These are phyloP conservation scores for Leptura quadrifasciata DNA, from an alignment of 2,888 invertebrate species.

Conservation along the genomic window DNA sequence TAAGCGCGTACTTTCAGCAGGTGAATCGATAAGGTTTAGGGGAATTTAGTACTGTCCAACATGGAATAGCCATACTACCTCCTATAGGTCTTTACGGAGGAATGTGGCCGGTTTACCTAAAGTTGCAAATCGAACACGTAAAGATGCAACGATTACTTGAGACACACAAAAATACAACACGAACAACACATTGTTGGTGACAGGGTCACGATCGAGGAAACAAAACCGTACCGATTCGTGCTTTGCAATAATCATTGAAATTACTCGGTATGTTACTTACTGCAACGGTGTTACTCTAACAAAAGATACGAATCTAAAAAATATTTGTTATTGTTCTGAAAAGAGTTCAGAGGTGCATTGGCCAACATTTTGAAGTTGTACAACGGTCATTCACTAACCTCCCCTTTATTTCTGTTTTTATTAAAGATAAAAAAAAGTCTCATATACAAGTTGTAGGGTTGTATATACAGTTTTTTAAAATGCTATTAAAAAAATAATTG, in stretches of 20 bases:
- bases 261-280: conserved; percentile 8
- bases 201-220: conserved; percentile 53
- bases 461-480: too few relatives aligned
- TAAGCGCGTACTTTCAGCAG: not conserved
- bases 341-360: too few relatives aligned
- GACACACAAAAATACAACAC: conserved; percentile 59
- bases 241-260: conserved; percentile 17
- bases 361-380: too few relatives aligned
- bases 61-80: conserved; percentile 42
- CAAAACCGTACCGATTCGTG: conserved; percentile 46
- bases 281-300: not conserved
- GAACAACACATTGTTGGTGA: conserved; percentile 55
- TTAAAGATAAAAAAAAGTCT: too few relatives aligned
- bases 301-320: not conserved
- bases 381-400: too few relatives aligned
- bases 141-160: conserved; percentile 59
- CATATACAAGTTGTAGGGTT: too few relatives aligned
- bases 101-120: conserved; percentile 65
- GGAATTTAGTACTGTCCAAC: conserved; percentile 13
- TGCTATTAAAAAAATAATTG: too few relatives aligned
- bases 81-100: conserved; percentile 60
- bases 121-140: conserved; percentile 63
- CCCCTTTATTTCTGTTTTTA: too few relatives aligned
- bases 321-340: not conserved
- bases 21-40: not conserved